phyloP scores from a whole-genome alignment of 2,888 invertebrate species.

The Meteorus colon region DNA sequence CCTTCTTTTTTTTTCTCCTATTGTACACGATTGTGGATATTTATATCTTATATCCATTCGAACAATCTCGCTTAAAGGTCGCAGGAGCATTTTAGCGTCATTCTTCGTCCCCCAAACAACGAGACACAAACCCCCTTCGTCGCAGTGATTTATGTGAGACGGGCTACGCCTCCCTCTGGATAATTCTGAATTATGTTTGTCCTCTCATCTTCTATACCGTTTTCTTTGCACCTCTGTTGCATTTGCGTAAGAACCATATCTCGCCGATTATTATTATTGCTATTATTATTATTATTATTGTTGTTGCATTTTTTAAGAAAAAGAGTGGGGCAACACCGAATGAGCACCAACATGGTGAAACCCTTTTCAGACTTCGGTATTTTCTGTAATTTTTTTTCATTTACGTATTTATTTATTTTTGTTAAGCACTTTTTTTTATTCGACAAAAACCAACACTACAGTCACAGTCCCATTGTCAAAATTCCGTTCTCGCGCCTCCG shows the following conservation, averaged over 20 bases:
- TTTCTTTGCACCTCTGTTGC: constrained; percentile 41
- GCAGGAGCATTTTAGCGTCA: constrained; percentile 46
- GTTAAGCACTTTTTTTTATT: constrained; percentile 19
- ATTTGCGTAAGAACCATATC: constrained; percentile 44
- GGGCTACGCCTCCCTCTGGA: constrained; percentile 61
- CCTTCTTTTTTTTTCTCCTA: background rate
- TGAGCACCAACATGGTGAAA: background rate
- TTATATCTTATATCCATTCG: background rate
- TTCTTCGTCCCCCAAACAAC: constrained; percentile 35
- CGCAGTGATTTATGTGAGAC: constrained; percentile 67
- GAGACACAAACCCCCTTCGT: constrained; percentile 60
- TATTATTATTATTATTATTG: background rate
- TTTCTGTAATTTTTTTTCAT: constrained; percentile 43
- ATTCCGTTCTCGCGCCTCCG: constrained; percentile 51
- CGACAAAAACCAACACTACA: constrained; percentile 23
- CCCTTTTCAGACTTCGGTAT: constrained; percentile 56
- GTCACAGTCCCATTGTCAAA: constrained; percentile 49
- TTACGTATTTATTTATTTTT: constrained; percentile 29
- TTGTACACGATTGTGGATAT: background rate
- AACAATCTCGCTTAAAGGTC: constrained; percentile 12
- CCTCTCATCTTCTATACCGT: constrained; percentile 59
- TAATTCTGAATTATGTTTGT: constrained; percentile 72
- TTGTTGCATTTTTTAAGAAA: background rate
- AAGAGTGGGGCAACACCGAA: too few species aligned
- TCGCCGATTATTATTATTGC: background rate